A percentile compares a stretch with the other conserved stretches of the same genome.
These are phyloP conservation scores for Conopomorpha cramerella DNA, from an alignment of 1,140 invertebrate genomes.

Conservation along the genomic window DNA sequence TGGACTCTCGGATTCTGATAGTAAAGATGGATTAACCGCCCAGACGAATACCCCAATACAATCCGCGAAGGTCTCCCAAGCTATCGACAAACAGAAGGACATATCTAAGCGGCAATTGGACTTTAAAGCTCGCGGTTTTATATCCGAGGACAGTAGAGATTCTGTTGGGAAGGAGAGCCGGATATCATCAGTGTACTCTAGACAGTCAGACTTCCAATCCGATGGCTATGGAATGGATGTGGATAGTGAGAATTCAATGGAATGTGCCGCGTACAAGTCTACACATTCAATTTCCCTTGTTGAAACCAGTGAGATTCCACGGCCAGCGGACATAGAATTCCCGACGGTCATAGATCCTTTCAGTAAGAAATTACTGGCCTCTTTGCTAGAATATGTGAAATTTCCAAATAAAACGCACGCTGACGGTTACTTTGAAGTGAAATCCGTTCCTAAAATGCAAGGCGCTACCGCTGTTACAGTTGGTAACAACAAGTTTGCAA, in stretches of 20 bases:
- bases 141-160: slow-evolving; percentile 55
- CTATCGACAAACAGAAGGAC: slow-evolving; percentile 51
- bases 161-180: slow-evolving; percentile 55
- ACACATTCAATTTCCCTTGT: slow-evolving; percentile 50
- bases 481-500: slow-evolving; percentile 65
- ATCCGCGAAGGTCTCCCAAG: slow-evolving; percentile 37
- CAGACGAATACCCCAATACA: slow-evolving; percentile 39
- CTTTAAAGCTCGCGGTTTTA: slow-evolving; percentile 46
- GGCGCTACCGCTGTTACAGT: slow-evolving; percentile 33
- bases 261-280: slow-evolving; percentile 49
- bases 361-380: slow-evolving; percentile 54
- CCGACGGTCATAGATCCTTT: slow-evolving; percentile 62
- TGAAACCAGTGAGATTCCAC: slow-evolving; percentile 50
- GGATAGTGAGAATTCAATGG: slow-evolving; percentile 59
- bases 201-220: slow-evolving; percentile 49
- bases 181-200: slow-evolving; percentile 46
- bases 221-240: slow-evolving; percentile 55
- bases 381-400: slow-evolving; percentile 61
- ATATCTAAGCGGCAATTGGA: slow-evolving; percentile 54
- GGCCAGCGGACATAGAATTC: slow-evolving; percentile 52
- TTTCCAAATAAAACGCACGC: slow-evolving; percentile 61
- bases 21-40: slow-evolving; percentile 49
- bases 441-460: slow-evolving; percentile 48
- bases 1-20: slow-evolving; percentile 43
- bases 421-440: slow-evolving; percentile 45